Percentiles rank a stretch among this genome's conserved stretches.
Conservation (phyloP, 2,797 vertebrate genomes). For the Etheostoma nigrum region DNA sequence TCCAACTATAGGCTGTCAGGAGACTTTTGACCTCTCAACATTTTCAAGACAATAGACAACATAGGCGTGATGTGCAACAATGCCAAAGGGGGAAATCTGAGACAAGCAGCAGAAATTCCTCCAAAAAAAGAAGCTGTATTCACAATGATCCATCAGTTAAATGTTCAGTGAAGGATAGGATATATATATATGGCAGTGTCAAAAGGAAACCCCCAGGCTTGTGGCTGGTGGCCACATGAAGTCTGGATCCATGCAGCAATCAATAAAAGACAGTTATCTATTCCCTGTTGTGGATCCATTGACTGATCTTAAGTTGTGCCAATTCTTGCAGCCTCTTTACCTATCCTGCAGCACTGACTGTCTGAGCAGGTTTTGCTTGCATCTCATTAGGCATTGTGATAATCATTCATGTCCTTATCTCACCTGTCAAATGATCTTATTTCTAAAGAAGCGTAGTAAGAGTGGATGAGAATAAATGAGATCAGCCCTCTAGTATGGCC, state of each 20-base stretch:
- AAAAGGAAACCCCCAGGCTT: constrained; percentile 43
- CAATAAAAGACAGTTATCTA: constrained; percentile 52
- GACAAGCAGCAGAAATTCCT: constrained; percentile 47
- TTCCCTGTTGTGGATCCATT: constrained; percentile 50
- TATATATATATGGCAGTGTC: not conserved
- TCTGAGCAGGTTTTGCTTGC: constrained; percentile 64
- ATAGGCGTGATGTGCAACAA: constrained; percentile 35
- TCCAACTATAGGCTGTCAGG: constrained; percentile 35
- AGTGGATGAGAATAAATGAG: constrained; percentile 5
- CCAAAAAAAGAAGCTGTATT: constrained; percentile 32
- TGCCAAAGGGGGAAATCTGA: constrained; percentile 56
- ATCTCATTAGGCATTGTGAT: constrained; percentile 60
- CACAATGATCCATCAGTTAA: constrained; percentile 47
- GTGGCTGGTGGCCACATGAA: constrained; percentile 56
- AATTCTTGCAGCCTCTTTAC: constrained; percentile 36
- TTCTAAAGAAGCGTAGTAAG: constrained; percentile 19
- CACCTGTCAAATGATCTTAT: constrained; percentile 39
- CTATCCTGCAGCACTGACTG: constrained; percentile 66
- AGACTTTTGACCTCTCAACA: constrained; percentile 59
- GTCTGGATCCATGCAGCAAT: constrained; percentile 53
- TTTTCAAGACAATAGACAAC: constrained; percentile 44
- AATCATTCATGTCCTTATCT: constrained; percentile 29
- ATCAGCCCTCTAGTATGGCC: not conserved
- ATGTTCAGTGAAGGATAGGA: constrained; percentile 22
- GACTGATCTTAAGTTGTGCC: constrained; percentile 48